These are phyloP conservation scores for Dendrocopos noguchii DNA, from an alignment of 2,113 vertebrate genomes.

Conservation along the genomic window DNA sequence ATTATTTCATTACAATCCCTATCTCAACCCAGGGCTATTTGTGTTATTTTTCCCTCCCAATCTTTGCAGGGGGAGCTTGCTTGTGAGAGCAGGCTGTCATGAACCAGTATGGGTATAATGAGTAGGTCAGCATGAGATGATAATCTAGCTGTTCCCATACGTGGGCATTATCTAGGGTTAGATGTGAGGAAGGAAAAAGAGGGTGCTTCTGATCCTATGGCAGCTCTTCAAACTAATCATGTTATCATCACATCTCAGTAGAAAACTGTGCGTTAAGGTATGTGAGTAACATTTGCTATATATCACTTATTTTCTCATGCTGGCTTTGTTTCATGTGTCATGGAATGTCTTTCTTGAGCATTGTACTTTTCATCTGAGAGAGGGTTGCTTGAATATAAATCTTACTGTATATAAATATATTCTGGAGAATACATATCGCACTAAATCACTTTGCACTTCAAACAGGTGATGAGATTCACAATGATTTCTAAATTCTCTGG, in stretches of 20 bases:
- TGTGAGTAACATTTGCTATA: neutral
- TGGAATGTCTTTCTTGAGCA: neutral
- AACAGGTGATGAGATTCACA: neutral
- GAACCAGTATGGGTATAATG: too few species aligned
- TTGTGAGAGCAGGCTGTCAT: too few species aligned
- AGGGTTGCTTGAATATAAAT: neutral
- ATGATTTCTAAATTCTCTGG: neutral
- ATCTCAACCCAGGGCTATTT: too few species aligned
- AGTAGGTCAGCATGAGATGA: neutral
- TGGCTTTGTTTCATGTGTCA: neutral
- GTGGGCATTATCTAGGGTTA: neutral
- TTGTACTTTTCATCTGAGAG: neutral
- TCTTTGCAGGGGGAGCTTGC: too few species aligned
- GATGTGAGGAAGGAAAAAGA: neutral
- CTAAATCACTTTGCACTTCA: neutral
- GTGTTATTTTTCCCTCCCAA: too few species aligned
- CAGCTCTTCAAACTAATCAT: neutral
- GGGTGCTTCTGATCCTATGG: neutral
- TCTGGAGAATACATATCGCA: neutral
- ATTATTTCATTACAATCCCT: too few species aligned
- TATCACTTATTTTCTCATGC: neutral
- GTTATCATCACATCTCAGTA: neutral
- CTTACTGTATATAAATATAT: neutral
- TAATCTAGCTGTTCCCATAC: neutral
- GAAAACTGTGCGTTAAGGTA: neutral